Evolutionary conservation across 2,888 invertebrate species (phyloP), one percentile per base, ranked within the genome.

Genomic region (Anthrax anthrax): DNA sequence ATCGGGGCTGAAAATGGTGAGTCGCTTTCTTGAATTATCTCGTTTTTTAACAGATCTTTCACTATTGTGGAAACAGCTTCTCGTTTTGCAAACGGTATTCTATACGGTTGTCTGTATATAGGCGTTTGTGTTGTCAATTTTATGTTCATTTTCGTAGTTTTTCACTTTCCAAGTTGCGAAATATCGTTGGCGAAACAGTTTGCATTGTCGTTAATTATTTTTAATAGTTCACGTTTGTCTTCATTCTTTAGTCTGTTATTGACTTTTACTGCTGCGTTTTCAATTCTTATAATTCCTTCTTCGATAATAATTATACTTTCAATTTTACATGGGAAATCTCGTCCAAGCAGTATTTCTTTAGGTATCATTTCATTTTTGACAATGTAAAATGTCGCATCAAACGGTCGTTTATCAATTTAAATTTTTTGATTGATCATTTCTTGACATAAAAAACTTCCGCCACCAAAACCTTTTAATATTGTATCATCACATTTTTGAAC

Each of bases 401-500:
- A 46, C 13, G 4, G 6, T 17, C 18, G 8, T 4, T 23, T 19
- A 29, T 39, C 47, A 13, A 43, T 36, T 34, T 27, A 9, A 18
- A 47, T 16, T 9, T 17, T n/a, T 13, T 23, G 16, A 10, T 19
- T 27, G 14, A 46, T 23, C 42, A 44, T 44, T 2, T 36, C n/a
- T 3, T 2, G 16, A 14, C 34, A 34, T 2, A 32, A 4, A 13
- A 18, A 42, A 34, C 9, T 9, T 13, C 44, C 47, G 16, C 47
- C 47, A 17, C 37, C 47, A 16, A 47, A 47, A 14, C 41, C 44
- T 6, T 32, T 38, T 37, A 47, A 27, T 19, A 27, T 23, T 18
- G 14, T 4, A 9, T 12, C 18, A 32, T 32, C 12, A 18, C 42
- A 42, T 18, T 5, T 8, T 14, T 10, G 9, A 10, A 18, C 34